Evolutionary conservation across 2,888 invertebrate genomes (phyloP), one percentile per base, ranked within the genome.

Genomic region (Corythucha ciliata): DNA sequence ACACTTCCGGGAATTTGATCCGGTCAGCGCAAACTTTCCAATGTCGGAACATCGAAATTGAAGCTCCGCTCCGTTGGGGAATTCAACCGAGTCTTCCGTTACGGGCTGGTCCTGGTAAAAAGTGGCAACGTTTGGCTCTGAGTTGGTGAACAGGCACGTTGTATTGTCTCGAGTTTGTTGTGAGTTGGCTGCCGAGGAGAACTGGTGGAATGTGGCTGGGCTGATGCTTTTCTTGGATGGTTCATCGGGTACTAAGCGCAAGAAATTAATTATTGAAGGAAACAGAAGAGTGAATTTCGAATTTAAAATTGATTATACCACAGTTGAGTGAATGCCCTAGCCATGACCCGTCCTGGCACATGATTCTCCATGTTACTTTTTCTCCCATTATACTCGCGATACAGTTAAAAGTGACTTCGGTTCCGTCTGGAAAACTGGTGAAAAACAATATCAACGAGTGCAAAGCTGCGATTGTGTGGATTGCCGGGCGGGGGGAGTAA

Each of bases 311-410:
- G 2, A 29, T 12, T 74, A 70, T 67, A 86, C 86, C 87, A 66
- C 87, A 87, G 61, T 78, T 81, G 53, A 82, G 77, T 45, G 85
- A 81, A 62, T 83, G 76, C 20, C 87, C 88, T 54, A 85, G 79
- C 89, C 89, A 89, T 59, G 76, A 78, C 1, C 88, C 88, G 61
- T 87, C 82, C 64, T 87, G 85, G 62, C 88, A 89, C 50, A 83
- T 78, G 21, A 88, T 80, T 60, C 83, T 82, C 89, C 89, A 89
- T 0, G 85, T 83, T 22, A 81, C 83, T 63, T 81, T 80, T 68
- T 86, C 86, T 0, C 83, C 84, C 72, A 84, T 82, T 36, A 83
- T 80, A 57, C 81, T 82, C 1, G 82, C 81, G 58, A 86, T 84
- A 65, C 89, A 89, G 61, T 83, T 79, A 67, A 87, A 89, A 5